Percentiles rank a stretch among this genome's conserved stretches.
Conservation (phyloP, 2,888 invertebrate genomes). For the Ariolimax columbianus region DNA sequence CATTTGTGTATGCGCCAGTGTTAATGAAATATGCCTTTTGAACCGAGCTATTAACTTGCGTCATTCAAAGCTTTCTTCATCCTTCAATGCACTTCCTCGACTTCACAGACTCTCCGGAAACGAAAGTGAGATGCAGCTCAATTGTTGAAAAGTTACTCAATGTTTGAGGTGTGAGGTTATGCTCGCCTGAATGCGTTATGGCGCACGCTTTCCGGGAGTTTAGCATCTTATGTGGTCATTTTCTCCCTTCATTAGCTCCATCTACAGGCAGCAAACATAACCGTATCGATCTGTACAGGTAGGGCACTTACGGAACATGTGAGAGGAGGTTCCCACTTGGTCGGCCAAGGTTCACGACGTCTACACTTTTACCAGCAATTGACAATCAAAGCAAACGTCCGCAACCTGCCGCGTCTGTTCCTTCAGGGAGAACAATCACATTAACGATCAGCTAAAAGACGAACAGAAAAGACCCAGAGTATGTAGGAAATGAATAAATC, state of each 20-base stretch:
- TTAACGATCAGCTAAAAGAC: background rate
- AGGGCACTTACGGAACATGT: background rate
- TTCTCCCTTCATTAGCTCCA: conserved; percentile 18
- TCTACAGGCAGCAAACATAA: conserved; percentile 20
- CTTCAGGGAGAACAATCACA: background rate
- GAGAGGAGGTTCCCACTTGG: background rate
- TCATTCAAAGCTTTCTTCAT: conserved; percentile 9
- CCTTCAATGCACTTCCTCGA: background rate
- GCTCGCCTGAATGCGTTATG: conserved; percentile 9
- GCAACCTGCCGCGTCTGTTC: background rate
- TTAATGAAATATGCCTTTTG: background rate
- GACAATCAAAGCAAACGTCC: background rate
- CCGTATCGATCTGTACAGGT: background rate
- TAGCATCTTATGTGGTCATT: background rate
- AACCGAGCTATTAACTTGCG: background rate
- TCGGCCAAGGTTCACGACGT: conserved; percentile 19
- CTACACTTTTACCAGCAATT: background rate
- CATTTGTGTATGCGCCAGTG: background rate
- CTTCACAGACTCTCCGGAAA: conserved; percentile 30
- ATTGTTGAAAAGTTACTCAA: background rate
- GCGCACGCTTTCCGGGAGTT: background rate
- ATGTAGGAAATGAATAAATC: conserved; percentile 33
- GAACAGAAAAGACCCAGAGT: background rate
- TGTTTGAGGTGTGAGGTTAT: background rate
- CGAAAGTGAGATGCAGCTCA: background rate